A percentile compares a stretch with the other conserved stretches of the same genome.
Evolutionary conservation across 1,140 invertebrate genomes (phyloP).

Genomic region (Meloidogyne hapla): DNA sequence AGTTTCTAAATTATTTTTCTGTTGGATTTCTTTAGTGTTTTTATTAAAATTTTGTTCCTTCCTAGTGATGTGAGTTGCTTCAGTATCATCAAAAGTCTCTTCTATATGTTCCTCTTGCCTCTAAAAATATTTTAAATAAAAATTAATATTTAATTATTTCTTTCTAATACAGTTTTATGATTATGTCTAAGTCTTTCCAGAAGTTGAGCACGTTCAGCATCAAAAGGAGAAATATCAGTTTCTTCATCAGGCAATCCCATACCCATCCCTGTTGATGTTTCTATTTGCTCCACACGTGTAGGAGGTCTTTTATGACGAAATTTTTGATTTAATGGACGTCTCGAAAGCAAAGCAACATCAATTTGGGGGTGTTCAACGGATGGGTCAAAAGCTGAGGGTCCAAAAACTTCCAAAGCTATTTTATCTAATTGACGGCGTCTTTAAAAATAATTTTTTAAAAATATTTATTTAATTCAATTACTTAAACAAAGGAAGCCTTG

Average conservation of each 20-base stretch:
- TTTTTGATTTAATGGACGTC: conserved; percentile 6
- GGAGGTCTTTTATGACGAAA: not conserved
- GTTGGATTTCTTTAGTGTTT: conserved; percentile 9
- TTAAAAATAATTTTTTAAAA: no score
- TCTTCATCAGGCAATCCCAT: conserved; percentile 19
- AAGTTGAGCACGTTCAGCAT: conserved; percentile 16
- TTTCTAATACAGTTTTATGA: not conserved
- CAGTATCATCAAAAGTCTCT: not conserved
- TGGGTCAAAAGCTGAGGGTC: not conserved
- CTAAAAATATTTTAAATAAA: not conserved
- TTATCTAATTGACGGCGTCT: conserved; percentile 13
- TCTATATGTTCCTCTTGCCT: not conserved
- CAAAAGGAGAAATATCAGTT: conserved; percentile 27
- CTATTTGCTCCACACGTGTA: not conserved
- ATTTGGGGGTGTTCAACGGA: conserved; percentile 8
- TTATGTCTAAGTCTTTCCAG: not conserved
- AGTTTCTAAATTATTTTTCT: not conserved
- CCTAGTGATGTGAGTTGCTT: not conserved
- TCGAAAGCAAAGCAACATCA: not conserved
- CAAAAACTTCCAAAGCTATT: not conserved
- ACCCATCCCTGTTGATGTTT: not conserved
- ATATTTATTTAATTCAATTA: no score
- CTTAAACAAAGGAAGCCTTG: not conserved
- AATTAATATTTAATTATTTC: not conserved
- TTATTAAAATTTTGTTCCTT: not conserved